phyloP scores from a whole-genome alignment of 2,797 vertebrate species.

The Echeneis naucrates region DNA sequence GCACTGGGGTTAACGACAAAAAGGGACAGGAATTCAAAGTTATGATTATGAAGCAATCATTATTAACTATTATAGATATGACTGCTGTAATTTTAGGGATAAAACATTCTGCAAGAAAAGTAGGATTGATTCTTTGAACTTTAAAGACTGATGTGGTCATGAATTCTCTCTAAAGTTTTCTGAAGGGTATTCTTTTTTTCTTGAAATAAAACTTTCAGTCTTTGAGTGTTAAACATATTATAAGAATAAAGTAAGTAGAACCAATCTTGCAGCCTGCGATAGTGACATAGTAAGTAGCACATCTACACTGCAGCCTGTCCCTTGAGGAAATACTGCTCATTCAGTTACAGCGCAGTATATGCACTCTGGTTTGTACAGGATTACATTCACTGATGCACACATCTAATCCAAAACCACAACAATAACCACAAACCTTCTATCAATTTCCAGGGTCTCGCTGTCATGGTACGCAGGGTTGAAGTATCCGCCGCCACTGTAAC shows the following conservation, averaged over 20 bases:
- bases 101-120: background rate
- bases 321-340: conserved; percentile 17
- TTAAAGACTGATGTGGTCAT: background rate
- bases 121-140: background rate
- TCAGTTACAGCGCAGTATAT: background rate
- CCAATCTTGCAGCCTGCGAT: background rate
- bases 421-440: conserved; percentile 81
- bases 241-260: background rate
- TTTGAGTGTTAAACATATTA: background rate
- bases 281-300: background rate
- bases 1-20: background rate
- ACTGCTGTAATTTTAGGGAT: background rate
- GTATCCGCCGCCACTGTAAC: conserved; percentile 66
- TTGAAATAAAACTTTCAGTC: background rate
- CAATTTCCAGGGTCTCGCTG: conserved; percentile 85
- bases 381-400: conserved; percentile 2
- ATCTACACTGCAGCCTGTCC: background rate
- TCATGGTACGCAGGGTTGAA: conserved; percentile 84
- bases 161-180: background rate
- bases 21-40: conserved; percentile 11
- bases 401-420: background rate
- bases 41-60: background rate
- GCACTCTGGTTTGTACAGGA: conserved; percentile 1
- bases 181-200: background rate
- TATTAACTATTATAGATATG: background rate